Conservation (phyloP, 2,113 vertebrate species). For the Gallinago jamesoni region DNA sequence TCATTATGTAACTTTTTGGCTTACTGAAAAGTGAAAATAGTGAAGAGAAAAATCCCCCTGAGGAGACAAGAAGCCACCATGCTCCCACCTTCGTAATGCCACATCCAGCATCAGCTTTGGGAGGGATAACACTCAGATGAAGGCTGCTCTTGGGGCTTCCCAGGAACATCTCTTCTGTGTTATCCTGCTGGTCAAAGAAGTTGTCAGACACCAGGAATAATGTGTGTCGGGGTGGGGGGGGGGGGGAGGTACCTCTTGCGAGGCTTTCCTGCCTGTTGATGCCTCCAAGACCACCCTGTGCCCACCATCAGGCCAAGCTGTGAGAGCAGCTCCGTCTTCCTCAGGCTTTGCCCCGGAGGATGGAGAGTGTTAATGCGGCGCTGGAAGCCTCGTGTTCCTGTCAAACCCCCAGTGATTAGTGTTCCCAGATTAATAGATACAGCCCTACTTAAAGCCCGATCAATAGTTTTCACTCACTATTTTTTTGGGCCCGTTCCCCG, state of each 20-base stretch:
- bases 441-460: not conserved
- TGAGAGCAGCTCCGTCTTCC: not conserved
- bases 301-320: not conserved
- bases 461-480: not conserved
- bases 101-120: not conserved
- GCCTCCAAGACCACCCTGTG: fast-evolving
- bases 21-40: not conserved
- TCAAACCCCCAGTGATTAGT: not conserved
- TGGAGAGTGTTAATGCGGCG: not conserved
- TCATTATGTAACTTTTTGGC: not conserved
- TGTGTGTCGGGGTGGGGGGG: no score
- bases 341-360: not conserved
- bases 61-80: not conserved
- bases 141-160: not conserved
- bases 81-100: not conserved
- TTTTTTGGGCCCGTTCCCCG: not conserved
- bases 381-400: not conserved
- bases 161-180: not conserved
- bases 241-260: not conserved
- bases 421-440: conserved; percentile 9
- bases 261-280: not conserved
- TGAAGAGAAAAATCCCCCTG: not conserved
- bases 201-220: not conserved
- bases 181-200: not conserved
- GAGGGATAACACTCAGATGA: not conserved